Base-by-base conservation (phyloP, 2,888 invertebrate species). In the Drosophila imparisetae region DNA sequence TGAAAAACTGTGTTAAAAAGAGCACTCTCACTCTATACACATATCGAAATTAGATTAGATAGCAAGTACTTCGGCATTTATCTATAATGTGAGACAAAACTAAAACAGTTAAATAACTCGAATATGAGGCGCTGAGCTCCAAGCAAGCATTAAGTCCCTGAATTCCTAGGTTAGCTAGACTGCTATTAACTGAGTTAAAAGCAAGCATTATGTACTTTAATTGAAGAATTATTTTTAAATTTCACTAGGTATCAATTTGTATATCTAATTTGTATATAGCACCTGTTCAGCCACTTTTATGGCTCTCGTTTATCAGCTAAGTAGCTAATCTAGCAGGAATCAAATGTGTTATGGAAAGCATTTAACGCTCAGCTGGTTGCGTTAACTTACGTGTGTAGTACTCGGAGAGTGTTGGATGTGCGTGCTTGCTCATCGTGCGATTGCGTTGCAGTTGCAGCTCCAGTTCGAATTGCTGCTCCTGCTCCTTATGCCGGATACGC, bases 301-400 rank as follows among this genome's bases (percentile, higher is more conserved):
- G 27, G 15, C 40, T 8, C 27, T 30, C 40, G 27, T n/a, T 21
- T 21, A 21, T 40, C 29, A 15, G 40, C 0, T 55, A 29, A 21
- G 13, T 1, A 5, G 5, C 29, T 15, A 36, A 29, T 57, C 57
- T 4, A 8, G n/a, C 29, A 40, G 21, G 40, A 15, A 29, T 10
- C 10, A 15, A 21, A 30, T 24, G 11, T 42, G 21, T 30, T 42
- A 29, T 50, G 18, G 29, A 13, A 11, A 50, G 6, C 30, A 30
- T 52, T 24, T n/a, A 27, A 10, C 13, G 8, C 13, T 27, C 4
- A 30, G 24, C 32, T 48, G 30, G 5, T 10, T n/a, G 29, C 3
- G 18, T 52, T 30, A 34, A 91, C 91, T 87, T 68, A 92, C 92
- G 84, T 65, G 72, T 66, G 63, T 92, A 92, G 70, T 91, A 92